Base-by-base conservation (phyloP, 2,113 vertebrate genomes). In the Lipophrys pholis region DNA sequence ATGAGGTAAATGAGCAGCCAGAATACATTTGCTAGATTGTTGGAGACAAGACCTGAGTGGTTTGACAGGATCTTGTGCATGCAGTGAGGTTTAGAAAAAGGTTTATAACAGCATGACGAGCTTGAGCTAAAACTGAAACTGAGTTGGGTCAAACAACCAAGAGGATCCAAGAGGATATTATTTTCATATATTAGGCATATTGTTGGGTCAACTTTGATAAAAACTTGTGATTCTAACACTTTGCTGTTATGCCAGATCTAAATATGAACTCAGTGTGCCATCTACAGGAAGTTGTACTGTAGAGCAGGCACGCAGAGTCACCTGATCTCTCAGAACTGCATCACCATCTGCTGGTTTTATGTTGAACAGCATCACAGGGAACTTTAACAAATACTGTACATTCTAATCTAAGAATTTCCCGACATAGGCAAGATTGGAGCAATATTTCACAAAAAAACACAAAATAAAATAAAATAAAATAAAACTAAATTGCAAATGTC, bases 1-100 rank as follows among this genome's bases (percentile, higher is more conserved):
- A 97, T 95, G 95, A 95, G 93, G 93, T 96, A 96, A 96, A 96
- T 95, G 94, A 95, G 94, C 92, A 94, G 92, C 95, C 95, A 95
- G 95, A 89, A 91, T 78, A 50, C 88, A 90, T 91, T 89, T 88
- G 80, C 80, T 5, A 50, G 84, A 85, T 54, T 70, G 85, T 75
- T 21, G 4, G 77, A 90, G 89, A 89, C 70, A 43, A 84, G 86
- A 78, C 71, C 78, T 69, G 62, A 2, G 57, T 1, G 35, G 52
- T 62, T 77, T 68, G 73, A 82, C 57, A 39, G 53, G 69, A 41
- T 76, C 75, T 50, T 15, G 40, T 67, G 66, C 0, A 1, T 12
- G 36, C 55, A 30, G 81, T 5, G 11, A 15, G 46, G 16, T 35
- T 55, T 53, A 11, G 11, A 56, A 58, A 58, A 38, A 58, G 35